These are phyloP conservation scores for Stercorarius parasiticus DNA, from an alignment of 2,113 vertebrate genomes.

Conservation along the genomic window DNA sequence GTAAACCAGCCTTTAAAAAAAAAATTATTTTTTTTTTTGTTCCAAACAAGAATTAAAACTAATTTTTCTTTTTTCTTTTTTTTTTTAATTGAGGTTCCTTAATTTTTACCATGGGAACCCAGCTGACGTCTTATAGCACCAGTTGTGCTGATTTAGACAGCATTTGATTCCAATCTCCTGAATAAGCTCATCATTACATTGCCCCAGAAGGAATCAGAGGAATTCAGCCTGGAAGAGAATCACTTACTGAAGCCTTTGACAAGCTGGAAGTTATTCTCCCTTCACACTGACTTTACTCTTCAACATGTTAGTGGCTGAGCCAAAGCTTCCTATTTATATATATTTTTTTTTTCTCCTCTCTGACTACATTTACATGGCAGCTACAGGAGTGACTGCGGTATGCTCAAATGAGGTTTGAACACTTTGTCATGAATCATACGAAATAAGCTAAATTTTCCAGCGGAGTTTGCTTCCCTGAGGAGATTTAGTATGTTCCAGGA, in stretches of 20 bases:
- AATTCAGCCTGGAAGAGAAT: neutral
- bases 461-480: neutral
- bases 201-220: neutral
- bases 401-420: neutral
- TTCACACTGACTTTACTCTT: neutral
- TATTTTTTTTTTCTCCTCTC: too few species aligned
- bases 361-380: neutral
- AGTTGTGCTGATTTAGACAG: neutral
- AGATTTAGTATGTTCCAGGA: neutral
- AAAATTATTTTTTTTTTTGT: neutral
- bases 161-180: neutral
- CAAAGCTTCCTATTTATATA: neutral
- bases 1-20: neutral
- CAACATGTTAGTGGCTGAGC: neutral
- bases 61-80: neutral
- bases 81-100: neutral
- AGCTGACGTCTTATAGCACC: neutral
- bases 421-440: neutral
- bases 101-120: neutral
- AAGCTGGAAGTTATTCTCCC: neutral
- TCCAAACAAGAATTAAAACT: neutral
- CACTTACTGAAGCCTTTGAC: neutral
- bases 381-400: neutral
- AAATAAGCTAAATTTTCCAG: neutral
- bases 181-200: neutral